Conservation (phyloP, 2,888 invertebrate species). For the Caenorhabditis virilis region DNA sequence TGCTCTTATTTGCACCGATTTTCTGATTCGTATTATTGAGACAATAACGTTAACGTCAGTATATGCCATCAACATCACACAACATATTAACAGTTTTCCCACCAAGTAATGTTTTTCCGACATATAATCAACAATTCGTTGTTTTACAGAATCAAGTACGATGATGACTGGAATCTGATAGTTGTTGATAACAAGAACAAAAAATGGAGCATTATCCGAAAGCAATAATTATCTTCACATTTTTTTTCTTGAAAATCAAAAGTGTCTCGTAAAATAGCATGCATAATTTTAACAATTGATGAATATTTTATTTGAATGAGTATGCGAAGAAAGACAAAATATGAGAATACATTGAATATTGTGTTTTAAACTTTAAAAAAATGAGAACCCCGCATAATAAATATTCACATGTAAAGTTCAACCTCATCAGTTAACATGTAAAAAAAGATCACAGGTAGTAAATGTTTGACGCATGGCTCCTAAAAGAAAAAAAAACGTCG, state of each 20-base stretch:
- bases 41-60: conserved; percentile 8
- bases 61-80: conserved; percentile 8
- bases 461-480: background rate
- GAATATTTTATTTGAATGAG: background rate
- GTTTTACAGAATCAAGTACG: conserved; percentile 1
- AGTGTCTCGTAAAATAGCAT: background rate
- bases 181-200: conserved; percentile 1
- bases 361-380: too few relatives aligned
- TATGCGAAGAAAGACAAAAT: too few relatives aligned
- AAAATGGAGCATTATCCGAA: conserved; percentile 1
- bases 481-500: background rate
- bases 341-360: too few relatives aligned
- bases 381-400: too few relatives aligned
- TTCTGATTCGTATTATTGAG: conserved; percentile 16
- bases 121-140: background rate
- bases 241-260: too few relatives aligned
- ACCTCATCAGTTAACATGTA: background rate
- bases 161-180: conserved; percentile 1
- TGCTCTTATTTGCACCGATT: conserved; percentile 17
- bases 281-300: background rate
- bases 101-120: background rate
- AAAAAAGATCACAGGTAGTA: conserved; percentile 1
- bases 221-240: background rate
- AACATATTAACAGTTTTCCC: background rate
- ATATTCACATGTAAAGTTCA: too few relatives aligned